Evolutionary conservation across 1,140 invertebrate species (phyloP), one percentile per base, ranked within the genome.

Genomic region (Drosophila melanogaster): DNA sequence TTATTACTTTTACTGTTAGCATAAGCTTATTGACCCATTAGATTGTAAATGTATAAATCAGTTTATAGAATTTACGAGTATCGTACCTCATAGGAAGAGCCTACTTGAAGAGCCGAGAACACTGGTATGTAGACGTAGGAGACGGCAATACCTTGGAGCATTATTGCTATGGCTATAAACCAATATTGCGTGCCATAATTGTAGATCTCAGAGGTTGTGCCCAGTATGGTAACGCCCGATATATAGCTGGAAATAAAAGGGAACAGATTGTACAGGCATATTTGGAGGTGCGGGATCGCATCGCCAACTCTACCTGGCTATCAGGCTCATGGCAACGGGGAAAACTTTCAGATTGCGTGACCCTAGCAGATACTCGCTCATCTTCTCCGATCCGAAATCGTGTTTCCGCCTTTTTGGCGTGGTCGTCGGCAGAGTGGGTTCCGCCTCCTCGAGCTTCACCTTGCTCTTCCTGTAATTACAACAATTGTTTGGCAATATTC

Each of bases 201-300:
- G 90, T 98, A 98, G 72, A 97, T 96, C 93, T 98, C 97, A 0
- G 96, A 95, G 4, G 97, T 97, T 10, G 96, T 97, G 12, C 97
- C 97, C 14, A 98, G 93, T 61, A 98, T 94, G 8, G 97, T 97
- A 35, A 98, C 96, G 50, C 97, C 97, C 0, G 97, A 98, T 91
- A 98, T 96, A 91, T 98, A 97, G 84, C 96, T 96, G 81, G 58
- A 70, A 71, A 72, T 73, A 79, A 66, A 69, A 59, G 17, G 19
- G 40, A 30, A 51, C 4, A 58, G 81, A 87, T 81, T 67, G 78
- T 67, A 81, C 33, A 54, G 47, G 11, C 40, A 56, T 41, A 10
- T n/a, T 53, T 12, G 46, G 4, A 22, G 8, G 12, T 17, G 12
- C 15, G 44, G 33, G 30, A 43, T 35, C 15, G 8, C 19, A 22